Conservation (phyloP, 2,113 vertebrate genomes). For the Naja naja region DNA sequence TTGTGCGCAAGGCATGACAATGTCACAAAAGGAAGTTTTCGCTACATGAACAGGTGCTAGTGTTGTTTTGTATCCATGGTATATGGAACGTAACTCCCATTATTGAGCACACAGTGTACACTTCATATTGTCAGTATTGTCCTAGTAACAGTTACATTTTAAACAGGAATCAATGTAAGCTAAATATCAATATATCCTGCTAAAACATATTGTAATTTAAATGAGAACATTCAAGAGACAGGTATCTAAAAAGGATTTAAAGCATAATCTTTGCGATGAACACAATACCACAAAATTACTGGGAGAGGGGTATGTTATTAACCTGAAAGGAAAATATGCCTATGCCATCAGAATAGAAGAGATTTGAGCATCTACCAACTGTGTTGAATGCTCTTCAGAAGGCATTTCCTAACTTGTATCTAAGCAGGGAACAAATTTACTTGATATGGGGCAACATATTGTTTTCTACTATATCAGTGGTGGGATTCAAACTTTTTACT, state of each 20-base stretch:
- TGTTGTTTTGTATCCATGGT: neutral
- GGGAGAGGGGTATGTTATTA: neutral
- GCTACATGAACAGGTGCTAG: neutral
- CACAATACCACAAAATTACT: neutral
- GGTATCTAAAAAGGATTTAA: neutral
- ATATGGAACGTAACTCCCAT: neutral
- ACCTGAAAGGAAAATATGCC: neutral
- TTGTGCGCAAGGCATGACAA: neutral
- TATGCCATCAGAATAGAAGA: neutral
- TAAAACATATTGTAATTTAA: neutral
- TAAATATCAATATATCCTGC: neutral
- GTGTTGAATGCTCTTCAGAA: neutral
- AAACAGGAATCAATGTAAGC: neutral
- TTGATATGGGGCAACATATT: neutral
- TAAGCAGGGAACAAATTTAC: neutral
- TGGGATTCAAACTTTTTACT: no score
- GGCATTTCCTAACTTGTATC: neutral
- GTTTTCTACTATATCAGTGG: neutral
- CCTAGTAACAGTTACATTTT: neutral
- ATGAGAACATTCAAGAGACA: neutral
- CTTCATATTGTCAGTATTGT: neutral
- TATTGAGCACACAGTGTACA: neutral
- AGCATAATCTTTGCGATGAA: neutral
- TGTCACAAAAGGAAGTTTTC: conserved; percentile 6
- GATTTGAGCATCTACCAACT: neutral